Evolutionary conservation across 2,888 invertebrate genomes (phyloP).

Genomic region (Creontiades dilutus): DNA sequence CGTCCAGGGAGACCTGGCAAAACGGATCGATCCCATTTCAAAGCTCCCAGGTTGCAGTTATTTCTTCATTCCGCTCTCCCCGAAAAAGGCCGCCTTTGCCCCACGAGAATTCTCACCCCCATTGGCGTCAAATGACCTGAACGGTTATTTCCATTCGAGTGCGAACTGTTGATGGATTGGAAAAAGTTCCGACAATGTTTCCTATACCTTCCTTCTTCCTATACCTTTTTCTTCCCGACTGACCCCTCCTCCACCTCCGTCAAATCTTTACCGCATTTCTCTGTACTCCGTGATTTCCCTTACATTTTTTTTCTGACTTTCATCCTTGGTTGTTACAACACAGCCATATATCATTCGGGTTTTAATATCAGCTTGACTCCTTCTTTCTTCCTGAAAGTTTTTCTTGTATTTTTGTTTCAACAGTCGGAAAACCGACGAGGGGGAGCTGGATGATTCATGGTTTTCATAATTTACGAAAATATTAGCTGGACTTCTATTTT

Average conservation of each 20-base stretch:
- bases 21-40: neutral
- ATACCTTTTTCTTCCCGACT: neutral
- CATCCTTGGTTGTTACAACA: constrained; percentile 33
- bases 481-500: too few relatives aligned
- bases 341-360: constrained; percentile 13
- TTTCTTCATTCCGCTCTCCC: constrained; percentile 18
- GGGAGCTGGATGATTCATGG: too few relatives aligned
- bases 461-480: too few relatives aligned
- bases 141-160: constrained; percentile 60
- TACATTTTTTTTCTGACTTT: constrained; percentile 52
- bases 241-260: neutral
- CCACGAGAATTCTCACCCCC: neutral
- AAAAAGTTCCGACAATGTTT: constrained; percentile 40
- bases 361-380: constrained; percentile 17
- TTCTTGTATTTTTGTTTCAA: too few relatives aligned
- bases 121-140: constrained; percentile 66
- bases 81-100: neutral
- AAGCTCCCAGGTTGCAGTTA: constrained; percentile 34
- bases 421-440: too few relatives aligned
- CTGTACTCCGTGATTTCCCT: constrained; percentile 50
- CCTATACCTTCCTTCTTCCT: neutral
- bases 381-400: neutral
- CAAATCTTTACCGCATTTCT: constrained; percentile 49
- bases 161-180: constrained; percentile 63
- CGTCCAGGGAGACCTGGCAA: neutral